A percentile compares a stretch with the other conserved stretches of the same genome.
These are phyloP conservation scores for Neolamprologus falcicula DNA, from an alignment of 2,113 vertebrate species.

Conservation along the genomic window DNA sequence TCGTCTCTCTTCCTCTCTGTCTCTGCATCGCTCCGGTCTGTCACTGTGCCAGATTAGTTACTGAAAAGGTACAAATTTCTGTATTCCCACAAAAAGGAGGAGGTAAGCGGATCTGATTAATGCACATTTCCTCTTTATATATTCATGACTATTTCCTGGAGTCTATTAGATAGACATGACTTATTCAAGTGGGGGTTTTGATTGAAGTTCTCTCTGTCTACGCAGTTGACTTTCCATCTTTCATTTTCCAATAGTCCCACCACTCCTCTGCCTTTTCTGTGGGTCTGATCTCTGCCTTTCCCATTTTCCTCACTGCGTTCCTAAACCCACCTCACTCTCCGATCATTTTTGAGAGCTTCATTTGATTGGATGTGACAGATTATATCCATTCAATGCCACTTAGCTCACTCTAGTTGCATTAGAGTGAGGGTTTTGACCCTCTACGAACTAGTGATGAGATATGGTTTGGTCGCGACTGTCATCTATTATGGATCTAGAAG, in stretches of 20 bases:
- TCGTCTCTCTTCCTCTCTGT: background rate
- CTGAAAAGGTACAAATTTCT: slow-evolving; percentile 29
- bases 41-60: slow-evolving; percentile 22
- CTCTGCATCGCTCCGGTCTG: background rate
- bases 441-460: slow-evolving; percentile 6
- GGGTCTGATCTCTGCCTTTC: background rate
- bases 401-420: background rate
- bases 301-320: background rate
- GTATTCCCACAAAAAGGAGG: slow-evolving; percentile 11
- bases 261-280: background rate
- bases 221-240: slow-evolving; percentile 16
- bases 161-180: slow-evolving; percentile 66
- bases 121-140: slow-evolving; percentile 49
- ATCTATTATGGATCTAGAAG: slow-evolving; percentile 31
- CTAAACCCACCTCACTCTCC: background rate
- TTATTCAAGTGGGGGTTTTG: slow-evolving; percentile 60
- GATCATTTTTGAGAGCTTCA: background rate
- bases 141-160: slow-evolving; percentile 65
- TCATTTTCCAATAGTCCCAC: background rate
- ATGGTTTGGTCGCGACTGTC: background rate
- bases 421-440: slow-evolving; percentile 17
- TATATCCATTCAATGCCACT: slow-evolving; percentile 22
- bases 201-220: slow-evolving; percentile 49
- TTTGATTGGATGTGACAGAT: slow-evolving; percentile 50
- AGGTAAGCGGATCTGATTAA: slow-evolving; percentile 55